These are phyloP conservation scores for Blastobasis lacticolella DNA, from an alignment of 2,888 invertebrate species.

Conservation along the genomic window DNA sequence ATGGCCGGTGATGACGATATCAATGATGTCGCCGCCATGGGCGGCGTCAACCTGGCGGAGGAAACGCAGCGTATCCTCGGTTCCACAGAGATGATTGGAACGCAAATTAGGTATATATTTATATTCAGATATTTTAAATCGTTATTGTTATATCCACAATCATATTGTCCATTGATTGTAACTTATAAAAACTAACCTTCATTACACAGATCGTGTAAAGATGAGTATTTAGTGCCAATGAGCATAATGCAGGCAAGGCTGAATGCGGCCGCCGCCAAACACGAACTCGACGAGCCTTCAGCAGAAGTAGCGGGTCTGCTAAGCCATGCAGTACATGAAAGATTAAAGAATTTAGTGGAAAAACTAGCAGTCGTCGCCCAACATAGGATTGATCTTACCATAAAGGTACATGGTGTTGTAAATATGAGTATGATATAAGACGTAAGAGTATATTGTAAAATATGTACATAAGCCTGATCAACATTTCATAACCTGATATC, in stretches of 20 bases:
- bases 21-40: conserved; percentile 99
- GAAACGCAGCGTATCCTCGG: conserved; percentile 96
- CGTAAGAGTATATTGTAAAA: too few relatives aligned
- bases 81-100: conserved; percentile 90
- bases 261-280: conserved; percentile 81
- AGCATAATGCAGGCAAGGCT: conserved; percentile 84
- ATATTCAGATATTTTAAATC: too few relatives aligned
- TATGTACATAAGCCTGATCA: too few relatives aligned
- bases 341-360: conserved; percentile 91
- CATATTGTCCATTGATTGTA: too few relatives aligned
- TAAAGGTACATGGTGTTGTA: conserved; percentile 73
- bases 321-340: conserved; percentile 95
- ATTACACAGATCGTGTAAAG: conserved; percentile 85
- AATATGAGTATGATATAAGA: too few relatives aligned
- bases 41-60: conserved; percentile 97
- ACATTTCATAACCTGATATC: too few relatives aligned
- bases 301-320: conserved; percentile 91
- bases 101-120: conserved; percentile 79
- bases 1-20: conserved; percentile 94
- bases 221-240: conserved; percentile 89
- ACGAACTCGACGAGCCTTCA: conserved; percentile 89
- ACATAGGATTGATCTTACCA: conserved; percentile 92
- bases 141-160: too few relatives aligned
- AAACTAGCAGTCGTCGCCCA: conserved; percentile 94
- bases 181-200: conserved; percentile 23